Evolutionary conservation across 1,140 invertebrate genomes (phyloP), one percentile per base, ranked within the genome.

Genomic region (Drosophila lacertosa): DNA sequence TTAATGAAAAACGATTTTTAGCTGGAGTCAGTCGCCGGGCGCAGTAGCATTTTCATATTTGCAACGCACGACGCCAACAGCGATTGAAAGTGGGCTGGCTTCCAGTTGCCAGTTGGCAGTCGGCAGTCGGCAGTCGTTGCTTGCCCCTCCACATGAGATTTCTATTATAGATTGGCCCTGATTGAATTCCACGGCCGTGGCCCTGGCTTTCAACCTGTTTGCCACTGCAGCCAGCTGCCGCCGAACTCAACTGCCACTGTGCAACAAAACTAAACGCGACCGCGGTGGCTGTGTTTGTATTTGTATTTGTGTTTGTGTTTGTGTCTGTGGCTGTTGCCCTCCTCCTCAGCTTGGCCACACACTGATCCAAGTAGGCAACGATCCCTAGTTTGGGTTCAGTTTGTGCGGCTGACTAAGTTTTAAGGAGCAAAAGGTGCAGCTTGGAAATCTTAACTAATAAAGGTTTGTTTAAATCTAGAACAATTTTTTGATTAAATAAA

Each of bases 1-100:
- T 89, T 89, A 89, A 89, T 89, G 83, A 89, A 89, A 89, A 89
- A 89, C 84, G 79, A 89, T 89, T 88, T 89, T 82, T 78, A 68
- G 65, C 70, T 47, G 42, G 53, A 7, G 45, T n/a, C 20, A 22
- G 42, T 24, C 45, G 3, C 24, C 24, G 45, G 45, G 33, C 51
- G 74, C 84, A 84, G 78, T 89, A 89, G 83, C 83, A 89, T 88
- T 89, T 89, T 88, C 82, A 88, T 88, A 88, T 88, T 89, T 89
- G 83, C 82, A 89, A 89, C 82, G 83, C 82, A 83, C 83, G 84
- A 83, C 82, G 66, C 69, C 72, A 65, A 51, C 57, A 74, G 63
- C 83, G 82, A 88, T 86, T 75, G 79, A 89, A 82, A 78, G 82
- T 88, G 82, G 82, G 83, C 81, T 70, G 79, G 48, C 50, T 47